Base-by-base conservation (phyloP, 1,140 invertebrate species). In the Cotesia vestalis region DNA sequence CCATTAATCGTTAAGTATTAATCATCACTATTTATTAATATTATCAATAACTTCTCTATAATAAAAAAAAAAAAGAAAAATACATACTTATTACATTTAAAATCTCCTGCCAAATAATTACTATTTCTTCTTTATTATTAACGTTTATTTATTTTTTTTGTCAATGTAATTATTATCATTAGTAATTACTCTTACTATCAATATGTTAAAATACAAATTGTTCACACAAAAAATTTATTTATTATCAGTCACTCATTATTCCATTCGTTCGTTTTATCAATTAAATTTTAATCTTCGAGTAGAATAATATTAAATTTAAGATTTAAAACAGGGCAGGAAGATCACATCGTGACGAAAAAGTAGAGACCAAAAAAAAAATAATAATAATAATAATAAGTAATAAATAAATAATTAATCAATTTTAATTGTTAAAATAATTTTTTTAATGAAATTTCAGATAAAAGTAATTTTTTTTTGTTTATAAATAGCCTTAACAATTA, bases 121-220 rank as follows among this genome's bases (percentile, higher is more conserved):
- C 38, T 55, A 36, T 64, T 67, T 3, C 4, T 27, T 27, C 27
- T 27, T 27, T 38, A 63, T 63, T 38, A 53, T 57, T 55, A 27
- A 27, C 27, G 27, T 27, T 27, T 27, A 27, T 55, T 57, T 52
- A 52, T 60, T 67, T 34, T 12, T 46, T 59, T 59, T 40, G 12
- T 61, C 66, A 4, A 40, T 61, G 17, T 60, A 60, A 52, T 52
- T 52, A 66, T 78, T 75, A 73, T 81, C 85, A 85, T 81, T 81
- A 80, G 85, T 85, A 81, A 80, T 84, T 84, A 84, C 82, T 77
- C 83, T 79, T 81, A 82, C 84, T 86, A 87, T 87, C 83, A 85
- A 85, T 86, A 87, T 86, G 84, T 87, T 87, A 86, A 87, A 87
- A 86, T 87, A 87, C 84, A 87, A 87, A 86, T 46, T 85, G 81